Evolutionary conservation across 2,888 invertebrate genomes (phyloP).

Genomic region (Mythimna pallens): DNA sequence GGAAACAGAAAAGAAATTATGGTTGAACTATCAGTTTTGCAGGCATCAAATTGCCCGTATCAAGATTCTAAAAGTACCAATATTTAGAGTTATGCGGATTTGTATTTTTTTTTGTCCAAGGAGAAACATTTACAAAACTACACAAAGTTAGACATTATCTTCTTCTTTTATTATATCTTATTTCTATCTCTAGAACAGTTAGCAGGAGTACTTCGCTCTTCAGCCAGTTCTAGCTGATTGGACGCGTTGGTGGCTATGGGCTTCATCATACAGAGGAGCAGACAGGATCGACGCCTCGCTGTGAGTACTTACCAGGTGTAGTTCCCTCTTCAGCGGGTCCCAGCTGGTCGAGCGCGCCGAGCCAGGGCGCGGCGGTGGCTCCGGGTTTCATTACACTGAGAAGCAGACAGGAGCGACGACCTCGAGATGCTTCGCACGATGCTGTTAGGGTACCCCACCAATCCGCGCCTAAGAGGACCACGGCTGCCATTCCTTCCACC

Average conservation of each 20-base stretch:
- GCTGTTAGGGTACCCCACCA: slow-evolving; percentile 99
- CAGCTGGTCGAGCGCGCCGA: slow-evolving; percentile 95
- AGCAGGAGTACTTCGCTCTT: slow-evolving; percentile 68
- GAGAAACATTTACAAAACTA: too few relatives aligned
- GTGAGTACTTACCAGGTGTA: slow-evolving; percentile 90
- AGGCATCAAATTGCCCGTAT: too few relatives aligned
- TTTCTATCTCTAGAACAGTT: too few relatives aligned
- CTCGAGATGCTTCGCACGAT: slow-evolving; percentile 94
- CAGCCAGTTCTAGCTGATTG: not conserved
- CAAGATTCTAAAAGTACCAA: too few relatives aligned
- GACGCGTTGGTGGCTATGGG: not conserved
- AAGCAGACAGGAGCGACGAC: slow-evolving; percentile 95
- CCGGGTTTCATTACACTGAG: slow-evolving; percentile 96
- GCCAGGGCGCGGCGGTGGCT: slow-evolving; percentile 95
- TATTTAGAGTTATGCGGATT: too few relatives aligned
- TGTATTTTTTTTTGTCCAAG: too few relatives aligned
- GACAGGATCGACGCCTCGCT: slow-evolving; percentile 92
- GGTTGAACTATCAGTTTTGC: too few relatives aligned
- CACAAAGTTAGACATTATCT: too few relatives aligned
- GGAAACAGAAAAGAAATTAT: too few relatives aligned
- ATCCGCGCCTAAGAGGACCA: slow-evolving; percentile 95
- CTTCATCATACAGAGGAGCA: slow-evolving; percentile 63
- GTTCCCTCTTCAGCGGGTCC: slow-evolving; percentile 92
- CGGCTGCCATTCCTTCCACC: slow-evolving; percentile 97
- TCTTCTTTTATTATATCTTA: too few relatives aligned